phyloP scores from a whole-genome alignment of 2,888 invertebrate genomes.

The Strigamia maritima region DNA sequence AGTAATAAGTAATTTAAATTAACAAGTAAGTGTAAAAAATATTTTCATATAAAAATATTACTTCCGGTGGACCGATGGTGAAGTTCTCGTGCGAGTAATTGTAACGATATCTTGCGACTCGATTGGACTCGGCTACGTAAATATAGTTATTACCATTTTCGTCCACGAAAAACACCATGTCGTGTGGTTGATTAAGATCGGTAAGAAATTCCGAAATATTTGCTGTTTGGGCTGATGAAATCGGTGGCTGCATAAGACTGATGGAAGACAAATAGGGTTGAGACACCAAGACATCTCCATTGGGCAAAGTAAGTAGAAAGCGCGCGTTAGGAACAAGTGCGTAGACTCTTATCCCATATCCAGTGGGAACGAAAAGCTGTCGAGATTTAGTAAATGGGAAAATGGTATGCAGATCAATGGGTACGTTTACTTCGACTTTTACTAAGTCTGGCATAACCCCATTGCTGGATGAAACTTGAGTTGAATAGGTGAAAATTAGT shows the following conservation, averaged over 20 bases:
- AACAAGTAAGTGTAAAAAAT: too few relatives aligned
- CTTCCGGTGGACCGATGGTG: background rate
- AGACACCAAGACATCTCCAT: slow-evolving; percentile 33
- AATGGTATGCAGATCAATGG: background rate
- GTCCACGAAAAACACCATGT: slow-evolving; percentile 2
- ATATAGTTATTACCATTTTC: background rate
- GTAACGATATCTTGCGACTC: background rate
- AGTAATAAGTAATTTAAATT: too few relatives aligned
- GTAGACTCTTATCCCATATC: slow-evolving; percentile 9
- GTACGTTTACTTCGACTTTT: background rate
- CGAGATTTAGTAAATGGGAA: background rate
- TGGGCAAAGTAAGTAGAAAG: slow-evolving; percentile 18
- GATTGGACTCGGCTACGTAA: slow-evolving; percentile 11
- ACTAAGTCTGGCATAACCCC: background rate
- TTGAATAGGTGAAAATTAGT: background rate
- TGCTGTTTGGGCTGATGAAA: background rate
- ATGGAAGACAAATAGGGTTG: background rate
- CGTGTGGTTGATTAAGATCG: background rate
- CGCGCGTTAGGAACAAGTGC: slow-evolving; percentile 26
- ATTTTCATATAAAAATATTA: background rate
- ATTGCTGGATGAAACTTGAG: background rate
- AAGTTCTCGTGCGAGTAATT: background rate
- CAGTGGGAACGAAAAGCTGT: background rate
- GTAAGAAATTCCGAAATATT: background rate
- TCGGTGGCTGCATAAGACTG: background rate